A percentile compares a stretch with the other conserved stretches of the same genome.
Conservation (phyloP, 2,797 vertebrate genomes). For the Syndactyla subalaris region DNA sequence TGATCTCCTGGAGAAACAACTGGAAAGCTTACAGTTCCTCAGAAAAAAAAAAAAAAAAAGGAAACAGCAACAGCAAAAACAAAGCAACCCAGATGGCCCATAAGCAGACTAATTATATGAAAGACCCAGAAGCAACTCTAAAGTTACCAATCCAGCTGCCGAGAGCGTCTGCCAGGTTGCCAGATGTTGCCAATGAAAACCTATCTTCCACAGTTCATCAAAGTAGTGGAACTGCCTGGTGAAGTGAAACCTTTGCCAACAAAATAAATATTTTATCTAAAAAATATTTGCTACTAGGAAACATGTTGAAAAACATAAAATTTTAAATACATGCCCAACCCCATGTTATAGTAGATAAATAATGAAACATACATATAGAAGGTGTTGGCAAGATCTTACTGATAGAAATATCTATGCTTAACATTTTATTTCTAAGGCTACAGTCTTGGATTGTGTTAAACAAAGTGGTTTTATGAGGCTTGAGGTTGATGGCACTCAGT, state of each 20-base stretch:
- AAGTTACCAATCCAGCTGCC: conserved; percentile 72
- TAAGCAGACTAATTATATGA: conserved; percentile 69
- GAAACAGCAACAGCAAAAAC: conserved; percentile 38
- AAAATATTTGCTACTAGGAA: conserved; percentile 37
- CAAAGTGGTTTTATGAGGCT: not conserved
- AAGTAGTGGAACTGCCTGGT: conserved; percentile 19
- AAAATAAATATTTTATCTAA: conserved; percentile 41
- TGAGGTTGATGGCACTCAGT: not conserved
- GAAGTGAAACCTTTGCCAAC: conserved; percentile 33
- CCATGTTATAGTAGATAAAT: conserved; percentile 7
- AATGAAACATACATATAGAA: not conserved
- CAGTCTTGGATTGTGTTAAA: not conserved
- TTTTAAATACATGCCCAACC: not conserved
- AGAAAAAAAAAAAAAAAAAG: conserved; percentile 30
- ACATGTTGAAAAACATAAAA: not conserved
- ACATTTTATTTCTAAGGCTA: not conserved
- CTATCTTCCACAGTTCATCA: conserved; percentile 58
- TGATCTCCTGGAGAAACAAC: conserved; percentile 38
- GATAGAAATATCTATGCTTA: not conserved
- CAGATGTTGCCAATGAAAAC: conserved; percentile 68
- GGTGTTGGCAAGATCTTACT: not conserved
- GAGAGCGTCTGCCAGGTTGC: conserved; percentile 59
- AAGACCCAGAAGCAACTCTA: conserved; percentile 64
- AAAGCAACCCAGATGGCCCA: conserved; percentile 70
- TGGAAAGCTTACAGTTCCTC: conserved; percentile 23